Base-by-base conservation (phyloP, 2,888 invertebrate genomes). In the Iselma pallidipennis region DNA sequence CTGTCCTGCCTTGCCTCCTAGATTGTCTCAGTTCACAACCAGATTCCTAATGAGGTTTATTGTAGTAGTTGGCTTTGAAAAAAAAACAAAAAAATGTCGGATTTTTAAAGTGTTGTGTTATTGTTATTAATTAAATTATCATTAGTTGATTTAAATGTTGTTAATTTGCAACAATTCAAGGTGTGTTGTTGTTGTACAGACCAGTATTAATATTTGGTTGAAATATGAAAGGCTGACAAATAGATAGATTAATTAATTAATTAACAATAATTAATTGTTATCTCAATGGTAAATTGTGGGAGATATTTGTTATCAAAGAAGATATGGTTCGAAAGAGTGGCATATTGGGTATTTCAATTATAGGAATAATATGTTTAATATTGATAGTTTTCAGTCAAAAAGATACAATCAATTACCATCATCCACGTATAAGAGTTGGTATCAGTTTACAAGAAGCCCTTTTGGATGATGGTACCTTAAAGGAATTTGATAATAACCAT, bases 311-410 rank as follows among this genome's bases (percentile, higher is more conserved):
- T 37, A 14, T 37, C 4, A 9, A 16, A 4, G 37, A 16, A 37
- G 7, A 2, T 7, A 75, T 75, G 75, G 70, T 73, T 51, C 72
- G 73, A 6, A 71, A 67, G 57, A 74, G 72, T 66, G 74, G 71
- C 62, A 61, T 76, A 25, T 68, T 69, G 55, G 71, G 71, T 33
- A 67, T 75, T 55, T 63, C 66, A 12, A 54, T 72, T 52, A 64
- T 75, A 28, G 71, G 69, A 10, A 48, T 69, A 58, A 56, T 75
- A 53, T 74, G 74, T 55, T 65, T 75, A 16, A 63, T 73, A 45
- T 63, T 76, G 29, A 71, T 76, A 28, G 73, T 66, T 50, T 72
- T 71, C 55, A 74, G 68, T 57, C 70, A 72, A 59, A 72, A 70
- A 52, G 71, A 70, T 14, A 33, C 58, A 6, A 49, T 57, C 5